Evolutionary conservation across 2,888 invertebrate species (phyloP).

Genomic region (Cantharis rufa): DNA sequence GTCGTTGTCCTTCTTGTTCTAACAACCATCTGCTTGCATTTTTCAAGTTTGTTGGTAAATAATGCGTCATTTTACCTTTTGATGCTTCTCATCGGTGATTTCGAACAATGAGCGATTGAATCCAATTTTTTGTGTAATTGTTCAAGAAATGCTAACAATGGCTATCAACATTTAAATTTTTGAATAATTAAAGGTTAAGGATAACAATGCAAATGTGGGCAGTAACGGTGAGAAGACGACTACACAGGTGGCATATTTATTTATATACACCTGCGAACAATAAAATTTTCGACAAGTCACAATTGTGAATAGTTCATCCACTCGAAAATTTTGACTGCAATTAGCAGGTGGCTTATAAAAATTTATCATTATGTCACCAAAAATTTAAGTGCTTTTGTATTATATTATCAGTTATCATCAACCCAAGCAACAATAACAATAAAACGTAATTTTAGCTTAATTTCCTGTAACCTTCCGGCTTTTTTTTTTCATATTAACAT

Average conservation of each 20-base stretch:
- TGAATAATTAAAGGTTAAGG: not conserved
- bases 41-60: not conserved
- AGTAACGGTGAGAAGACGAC: not conserved
- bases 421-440: not conserved
- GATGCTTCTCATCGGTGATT: not conserved
- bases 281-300: not conserved
- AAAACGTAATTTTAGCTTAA: not conserved
- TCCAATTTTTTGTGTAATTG: not conserved
- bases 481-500: not conserved
- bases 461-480: not conserved
- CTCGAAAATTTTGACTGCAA: not conserved
- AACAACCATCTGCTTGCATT: not conserved
- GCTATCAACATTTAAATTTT: not conserved
- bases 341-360: not conserved
- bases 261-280: not conserved
- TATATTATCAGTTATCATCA: not conserved
- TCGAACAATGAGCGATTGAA: not conserved
- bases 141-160: not conserved
- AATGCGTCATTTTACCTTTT: not conserved
- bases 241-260: not conserved
- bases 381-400: not conserved
- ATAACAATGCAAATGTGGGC: not conserved
- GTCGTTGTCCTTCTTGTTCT: not conserved
- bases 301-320: not conserved
- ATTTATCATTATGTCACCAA: not conserved